phyloP scores from a whole-genome alignment of 1,140 invertebrate genomes.

The Neomicropteryx cornuta region DNA sequence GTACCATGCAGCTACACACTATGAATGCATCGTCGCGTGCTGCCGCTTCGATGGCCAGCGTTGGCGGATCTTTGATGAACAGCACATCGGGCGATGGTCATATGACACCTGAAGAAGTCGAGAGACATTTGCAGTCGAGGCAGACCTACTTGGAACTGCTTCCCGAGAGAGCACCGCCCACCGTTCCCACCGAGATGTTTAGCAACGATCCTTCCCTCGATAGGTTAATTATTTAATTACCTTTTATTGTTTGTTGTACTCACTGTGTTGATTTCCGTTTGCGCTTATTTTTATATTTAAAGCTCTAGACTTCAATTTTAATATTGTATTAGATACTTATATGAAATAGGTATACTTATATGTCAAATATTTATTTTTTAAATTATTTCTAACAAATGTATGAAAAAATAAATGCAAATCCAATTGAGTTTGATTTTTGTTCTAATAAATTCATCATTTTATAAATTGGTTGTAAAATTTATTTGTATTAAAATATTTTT shows the following conservation, averaged over 20 bases:
- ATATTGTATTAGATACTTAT: slow-evolving; percentile 1
- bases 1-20: too few species aligned
- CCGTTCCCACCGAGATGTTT: slow-evolving; percentile 86
- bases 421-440: too few species aligned
- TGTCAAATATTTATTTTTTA: neutral
- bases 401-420: slow-evolving; percentile 5
- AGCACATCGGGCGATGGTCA: slow-evolving; percentile 57
- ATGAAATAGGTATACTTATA: too few species aligned
- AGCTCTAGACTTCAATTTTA: neutral
- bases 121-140: slow-evolving; percentile 77
- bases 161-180: slow-evolving; percentile 74
- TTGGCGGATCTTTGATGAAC: too few species aligned
- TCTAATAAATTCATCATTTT: too few species aligned
- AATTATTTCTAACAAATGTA: neutral
- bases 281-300: neutral
- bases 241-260: neutral
- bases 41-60: too few species aligned
- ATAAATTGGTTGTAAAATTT: too few species aligned
- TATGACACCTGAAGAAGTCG: slow-evolving; percentile 85
- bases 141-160: slow-evolving; percentile 71
- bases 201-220: slow-evolving; percentile 81
- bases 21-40: too few species aligned
- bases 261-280: neutral
- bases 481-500: too few species aligned
- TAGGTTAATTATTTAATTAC: slow-evolving; percentile 39